A percentile compares a stretch with the other conserved stretches of the same genome.
Evolutionary conservation across 2,797 vertebrate genomes (phyloP).

Genomic region (Dallia pectoralis): DNA sequence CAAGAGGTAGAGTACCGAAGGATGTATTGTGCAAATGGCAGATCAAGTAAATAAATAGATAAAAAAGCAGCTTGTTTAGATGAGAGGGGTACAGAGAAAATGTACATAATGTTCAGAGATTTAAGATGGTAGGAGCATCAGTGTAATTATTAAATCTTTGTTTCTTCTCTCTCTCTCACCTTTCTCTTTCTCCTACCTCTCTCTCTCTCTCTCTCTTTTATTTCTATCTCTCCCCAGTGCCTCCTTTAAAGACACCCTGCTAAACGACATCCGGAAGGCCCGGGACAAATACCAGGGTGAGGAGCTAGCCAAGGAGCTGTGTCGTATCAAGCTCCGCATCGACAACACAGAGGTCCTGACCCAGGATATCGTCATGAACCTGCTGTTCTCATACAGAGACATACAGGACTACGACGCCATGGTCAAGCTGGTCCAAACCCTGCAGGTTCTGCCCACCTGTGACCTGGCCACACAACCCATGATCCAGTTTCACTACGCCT

Average conservation of each 20-base stretch:
- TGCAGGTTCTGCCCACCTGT: conserved; percentile 91
- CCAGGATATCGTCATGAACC: conserved; percentile 92
- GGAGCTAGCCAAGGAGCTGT: conserved; percentile 89
- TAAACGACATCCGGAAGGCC: conserved; percentile 92
- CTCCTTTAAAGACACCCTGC: conserved; percentile 87
- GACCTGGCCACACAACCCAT: conserved; percentile 91
- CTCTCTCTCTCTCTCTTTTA: not conserved
- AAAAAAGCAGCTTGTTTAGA: too few relatives aligned
- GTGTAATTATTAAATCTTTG: too few relatives aligned
- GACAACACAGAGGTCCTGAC: conserved; percentile 92
- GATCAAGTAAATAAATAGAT: too few relatives aligned
- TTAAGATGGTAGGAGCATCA: too few relatives aligned
- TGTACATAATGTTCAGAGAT: too few relatives aligned
- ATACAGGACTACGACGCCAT: conserved; percentile 98
- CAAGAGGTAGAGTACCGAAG: too few relatives aligned
- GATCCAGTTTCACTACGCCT: conserved; percentile 96
- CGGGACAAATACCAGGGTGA: conserved; percentile 92
- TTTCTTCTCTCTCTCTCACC: not conserved
- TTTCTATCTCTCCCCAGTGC: conserved; percentile 62
- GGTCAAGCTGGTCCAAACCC: conserved; percentile 94
- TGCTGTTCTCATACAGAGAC: conserved; percentile 95
- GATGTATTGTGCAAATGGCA: too few relatives aligned
- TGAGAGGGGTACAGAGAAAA: too few relatives aligned
- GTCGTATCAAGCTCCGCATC: conserved; percentile 90
- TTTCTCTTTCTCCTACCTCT: not conserved